phyloP scores from a whole-genome alignment of 2,797 vertebrate species.

The Macroramphosus scolopax region DNA sequence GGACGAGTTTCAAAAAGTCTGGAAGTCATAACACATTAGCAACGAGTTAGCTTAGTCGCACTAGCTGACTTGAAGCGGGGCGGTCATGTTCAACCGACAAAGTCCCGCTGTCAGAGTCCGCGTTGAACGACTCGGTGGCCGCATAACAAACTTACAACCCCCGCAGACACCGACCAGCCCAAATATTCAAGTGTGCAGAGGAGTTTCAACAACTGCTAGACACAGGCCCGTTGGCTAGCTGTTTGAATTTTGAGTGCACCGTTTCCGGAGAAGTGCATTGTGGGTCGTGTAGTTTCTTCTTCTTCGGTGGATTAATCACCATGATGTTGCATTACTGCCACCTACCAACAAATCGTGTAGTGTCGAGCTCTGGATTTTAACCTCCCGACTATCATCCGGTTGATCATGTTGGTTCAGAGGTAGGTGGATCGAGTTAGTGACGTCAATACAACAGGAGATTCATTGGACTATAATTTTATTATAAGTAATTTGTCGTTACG shows the following conservation, averaged over 20 bases:
- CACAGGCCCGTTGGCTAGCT: constrained; percentile 1
- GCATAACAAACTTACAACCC: background rate
- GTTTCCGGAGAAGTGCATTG: constrained; percentile 28
- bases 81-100: constrained; percentile 13
- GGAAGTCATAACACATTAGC: constrained; percentile 25
- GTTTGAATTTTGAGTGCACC: constrained; percentile 41
- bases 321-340: too few species aligned
- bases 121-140: rapidly evolving
- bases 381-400: too few species aligned
- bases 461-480: too few species aligned
- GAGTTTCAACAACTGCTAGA: background rate
- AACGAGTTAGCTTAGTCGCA: constrained; percentile 45
- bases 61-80: constrained; percentile 27
- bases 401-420: too few species aligned
- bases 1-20: background rate
- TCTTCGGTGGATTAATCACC: too few species aligned
- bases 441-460: too few species aligned
- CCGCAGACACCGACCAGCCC: too few species aligned
- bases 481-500: too few species aligned
- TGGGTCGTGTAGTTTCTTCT: constrained; percentile 50
- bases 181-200: too few species aligned
- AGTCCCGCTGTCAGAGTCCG: background rate
- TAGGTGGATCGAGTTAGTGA: too few species aligned
- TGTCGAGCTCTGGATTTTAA: too few species aligned
- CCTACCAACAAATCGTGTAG: too few species aligned